Conservation (phyloP, 2,888 invertebrate genomes). For the Harmothoe impar region DNA sequence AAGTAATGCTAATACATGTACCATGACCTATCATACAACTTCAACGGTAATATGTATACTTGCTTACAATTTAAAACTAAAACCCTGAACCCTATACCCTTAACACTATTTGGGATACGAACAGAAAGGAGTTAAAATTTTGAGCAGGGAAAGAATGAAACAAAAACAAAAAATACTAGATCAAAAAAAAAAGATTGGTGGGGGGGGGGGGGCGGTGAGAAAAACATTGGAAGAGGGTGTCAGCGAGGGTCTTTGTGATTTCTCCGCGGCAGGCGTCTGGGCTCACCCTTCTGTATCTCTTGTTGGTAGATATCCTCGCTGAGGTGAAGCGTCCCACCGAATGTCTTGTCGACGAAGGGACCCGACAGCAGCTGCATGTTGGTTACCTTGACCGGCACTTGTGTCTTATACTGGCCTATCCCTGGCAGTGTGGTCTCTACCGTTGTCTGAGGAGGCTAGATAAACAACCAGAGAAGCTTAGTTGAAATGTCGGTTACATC, state of each 20-base stretch:
- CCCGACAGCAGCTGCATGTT: constrained; percentile 80
- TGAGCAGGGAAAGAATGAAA: too few relatives aligned
- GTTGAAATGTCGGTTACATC: not conserved
- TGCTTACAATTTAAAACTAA: too few relatives aligned
- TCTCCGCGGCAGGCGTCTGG: not conserved
- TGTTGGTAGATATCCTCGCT: constrained; percentile 67
- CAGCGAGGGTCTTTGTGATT: not conserved
- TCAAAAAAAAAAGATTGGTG: too few relatives aligned
- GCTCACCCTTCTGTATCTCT: constrained; percentile 63
- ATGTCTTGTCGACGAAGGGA: constrained; percentile 65
- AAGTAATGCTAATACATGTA: too few relatives aligned
- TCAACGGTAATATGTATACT: too few relatives aligned
- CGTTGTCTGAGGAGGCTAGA: constrained; percentile 64
- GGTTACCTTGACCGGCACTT: constrained; percentile 82
- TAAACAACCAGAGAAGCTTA: not conserved
- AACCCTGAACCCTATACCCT: too few relatives aligned
- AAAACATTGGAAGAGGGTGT: not conserved
- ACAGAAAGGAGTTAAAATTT: too few relatives aligned
- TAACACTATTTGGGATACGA: too few relatives aligned
- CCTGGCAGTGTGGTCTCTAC: constrained; percentile 79
- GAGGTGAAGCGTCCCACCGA: constrained; percentile 64
- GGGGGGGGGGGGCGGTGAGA: too few relatives aligned
- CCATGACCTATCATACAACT: too few relatives aligned
- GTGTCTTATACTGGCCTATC: constrained; percentile 79
- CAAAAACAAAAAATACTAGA: too few relatives aligned